Evolutionary conservation across 2,797 vertebrate genomes (phyloP), one percentile per base, ranked within the genome.

Genomic region (Crossoptilon crossoptilon): DNA sequence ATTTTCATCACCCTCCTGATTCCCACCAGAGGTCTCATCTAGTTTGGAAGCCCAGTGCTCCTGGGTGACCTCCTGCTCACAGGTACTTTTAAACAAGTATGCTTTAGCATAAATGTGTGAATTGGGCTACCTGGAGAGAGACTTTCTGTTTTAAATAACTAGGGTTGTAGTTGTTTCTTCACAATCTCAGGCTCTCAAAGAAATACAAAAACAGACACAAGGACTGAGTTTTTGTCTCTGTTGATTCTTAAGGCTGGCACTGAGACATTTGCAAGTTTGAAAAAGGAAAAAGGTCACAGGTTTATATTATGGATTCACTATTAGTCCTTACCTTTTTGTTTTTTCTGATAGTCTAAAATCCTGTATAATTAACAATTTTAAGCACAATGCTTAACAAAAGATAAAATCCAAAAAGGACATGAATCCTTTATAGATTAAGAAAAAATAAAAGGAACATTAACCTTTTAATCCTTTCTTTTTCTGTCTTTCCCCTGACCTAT

Each of bases 401-500:
- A n/a, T 64, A 88, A 49, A 63, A 35, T 2, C 4, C 14, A 26
- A 51, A 37, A 80, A 59, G 0, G 26, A 56, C 9, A 60, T 3
- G 2, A 63, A 8, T 51, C 4, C 31, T 63, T 76, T 67, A 4
- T 51, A 64, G 11, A 9, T 51, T 14, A 22, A 43, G 48, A 55
- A 62, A n/a, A 41, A 4, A 22, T 2, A n/a, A 76, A 85, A 49
- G 7, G 3, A 41, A 4, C 2, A 59, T 39, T 64, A 69, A 59
- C 6, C 11, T 70, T 44, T 4, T 29, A 76, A 17, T 22, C 21
- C 31, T 43, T 37, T 55, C 14, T 69, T 90, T 78, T 66, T 69
- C 33, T 76, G 9, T 74, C 55, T 63, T 91, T 87, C n/a, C 59
- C 33, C 15, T 94, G 87, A 95, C 69, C 44, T 85, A 51, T 92